Conservation (phyloP, 2,888 invertebrate genomes). For the Fabriciana adippe region DNA sequence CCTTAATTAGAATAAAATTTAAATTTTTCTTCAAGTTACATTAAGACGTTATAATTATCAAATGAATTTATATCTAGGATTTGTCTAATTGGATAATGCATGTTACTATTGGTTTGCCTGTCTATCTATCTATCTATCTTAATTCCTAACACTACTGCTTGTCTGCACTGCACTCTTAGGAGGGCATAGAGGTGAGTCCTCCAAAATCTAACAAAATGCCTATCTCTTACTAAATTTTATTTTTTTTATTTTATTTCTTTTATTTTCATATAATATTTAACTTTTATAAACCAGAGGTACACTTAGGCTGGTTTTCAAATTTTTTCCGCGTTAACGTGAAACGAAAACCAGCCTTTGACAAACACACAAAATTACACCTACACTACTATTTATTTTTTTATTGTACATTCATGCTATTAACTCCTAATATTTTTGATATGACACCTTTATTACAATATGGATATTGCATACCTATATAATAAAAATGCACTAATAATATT, state of each 20-base stretch:
- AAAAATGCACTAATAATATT: too few relatives aligned
- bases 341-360: too few relatives aligned
- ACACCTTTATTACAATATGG: too few relatives aligned
- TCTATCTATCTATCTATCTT: constrained; percentile 52
- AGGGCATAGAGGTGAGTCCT: constrained; percentile 79
- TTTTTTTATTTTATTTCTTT: neutral
- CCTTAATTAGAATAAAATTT: neutral
- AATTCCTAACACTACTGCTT: constrained; percentile 70
- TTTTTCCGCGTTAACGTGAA: too few relatives aligned
- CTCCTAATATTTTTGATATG: too few relatives aligned
- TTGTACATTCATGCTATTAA: too few relatives aligned
- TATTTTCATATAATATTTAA: neutral
- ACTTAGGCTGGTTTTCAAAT: too few relatives aligned
- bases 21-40: neutral
- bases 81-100: constrained; percentile 45
- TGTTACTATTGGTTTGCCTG: constrained; percentile 67
- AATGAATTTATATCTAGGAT: too few relatives aligned
- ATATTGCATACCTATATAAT: too few relatives aligned
- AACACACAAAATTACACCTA: too few relatives aligned
- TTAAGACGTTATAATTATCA: too few relatives aligned
- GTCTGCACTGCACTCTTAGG: constrained; percentile 74
- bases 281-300: neutral
- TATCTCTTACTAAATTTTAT: constrained; percentile 13
- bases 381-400: too few relatives aligned
- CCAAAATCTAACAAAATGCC: constrained; percentile 44